phyloP scores from a whole-genome alignment of 2,113 vertebrate genomes.

The Lepidothrix coronata region DNA sequence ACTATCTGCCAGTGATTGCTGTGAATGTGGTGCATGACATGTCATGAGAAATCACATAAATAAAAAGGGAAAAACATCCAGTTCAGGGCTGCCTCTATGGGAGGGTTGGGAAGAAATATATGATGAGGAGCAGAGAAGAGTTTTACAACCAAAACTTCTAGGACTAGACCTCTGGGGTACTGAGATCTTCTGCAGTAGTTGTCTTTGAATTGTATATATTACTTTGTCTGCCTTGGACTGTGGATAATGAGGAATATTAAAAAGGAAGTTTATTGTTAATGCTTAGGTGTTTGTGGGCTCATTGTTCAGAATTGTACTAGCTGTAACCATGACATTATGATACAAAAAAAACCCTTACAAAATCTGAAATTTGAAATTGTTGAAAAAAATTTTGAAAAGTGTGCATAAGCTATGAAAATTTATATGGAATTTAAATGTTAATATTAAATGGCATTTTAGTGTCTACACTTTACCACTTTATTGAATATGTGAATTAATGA shows the following conservation, averaged over 20 bases:
- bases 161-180: background rate
- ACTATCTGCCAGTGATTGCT: slow-evolving; percentile 61
- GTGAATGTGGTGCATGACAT: slow-evolving; percentile 37
- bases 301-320: background rate
- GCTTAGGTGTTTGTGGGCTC: background rate
- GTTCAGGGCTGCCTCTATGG: slow-evolving; percentile 17
- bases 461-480: background rate
- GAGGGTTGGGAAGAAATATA: slow-evolving; percentile 22
- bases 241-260: background rate
- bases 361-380: background rate
- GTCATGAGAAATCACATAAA: slow-evolving; percentile 51
- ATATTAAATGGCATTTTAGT: background rate
- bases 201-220: background rate
- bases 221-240: background rate
- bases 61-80: slow-evolving; percentile 42
- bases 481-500: background rate
- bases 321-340: background rate
- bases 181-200: background rate
- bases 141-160: slow-evolving; percentile 5
- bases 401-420: background rate
- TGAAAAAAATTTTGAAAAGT: background rate
- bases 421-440: background rate
- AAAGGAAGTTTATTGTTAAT: background rate
- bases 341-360: background rate
- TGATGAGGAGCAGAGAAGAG: background rate